These are phyloP conservation scores for Lepidurus packardi DNA, from an alignment of 1,140 invertebrate species.

Conservation along the genomic window DNA sequence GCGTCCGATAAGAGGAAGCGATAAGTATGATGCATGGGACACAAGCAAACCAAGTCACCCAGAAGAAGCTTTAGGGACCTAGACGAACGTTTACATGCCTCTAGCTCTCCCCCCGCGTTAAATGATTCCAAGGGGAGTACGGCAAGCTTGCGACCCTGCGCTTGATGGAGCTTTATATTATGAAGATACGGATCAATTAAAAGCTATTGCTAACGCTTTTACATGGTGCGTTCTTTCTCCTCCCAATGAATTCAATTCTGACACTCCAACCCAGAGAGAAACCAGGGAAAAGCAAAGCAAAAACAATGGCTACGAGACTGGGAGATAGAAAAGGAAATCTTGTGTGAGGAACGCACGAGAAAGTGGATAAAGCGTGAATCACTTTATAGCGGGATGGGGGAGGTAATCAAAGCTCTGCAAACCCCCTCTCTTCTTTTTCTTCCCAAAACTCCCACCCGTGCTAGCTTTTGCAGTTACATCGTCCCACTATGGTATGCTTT, in stretches of 20 bases:
- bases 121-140: background rate
- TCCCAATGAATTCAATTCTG: background rate
- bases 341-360: background rate
- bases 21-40: conserved; percentile 13
- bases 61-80: background rate
- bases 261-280: too few species aligned
- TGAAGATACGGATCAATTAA: background rate
- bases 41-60: background rate
- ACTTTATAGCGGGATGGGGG: background rate
- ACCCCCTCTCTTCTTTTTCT: background rate
- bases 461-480: background rate
- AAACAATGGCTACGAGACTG: too few species aligned
- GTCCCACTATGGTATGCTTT: conserved; percentile 21
- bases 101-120: background rate
- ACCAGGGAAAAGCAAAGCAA: too few species aligned
- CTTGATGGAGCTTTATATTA: background rate
- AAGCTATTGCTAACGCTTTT: background rate
- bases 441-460: background rate
- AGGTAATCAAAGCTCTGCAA: conserved; percentile 9
- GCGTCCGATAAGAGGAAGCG: background rate
- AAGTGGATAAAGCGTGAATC: conserved; percentile 14
- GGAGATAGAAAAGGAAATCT: too few species aligned
- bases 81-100: background rate
- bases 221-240: background rate
- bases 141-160: background rate